Evolutionary conservation across 2,888 invertebrate genomes (phyloP).

Genomic region (Amorpha juglandis): DNA sequence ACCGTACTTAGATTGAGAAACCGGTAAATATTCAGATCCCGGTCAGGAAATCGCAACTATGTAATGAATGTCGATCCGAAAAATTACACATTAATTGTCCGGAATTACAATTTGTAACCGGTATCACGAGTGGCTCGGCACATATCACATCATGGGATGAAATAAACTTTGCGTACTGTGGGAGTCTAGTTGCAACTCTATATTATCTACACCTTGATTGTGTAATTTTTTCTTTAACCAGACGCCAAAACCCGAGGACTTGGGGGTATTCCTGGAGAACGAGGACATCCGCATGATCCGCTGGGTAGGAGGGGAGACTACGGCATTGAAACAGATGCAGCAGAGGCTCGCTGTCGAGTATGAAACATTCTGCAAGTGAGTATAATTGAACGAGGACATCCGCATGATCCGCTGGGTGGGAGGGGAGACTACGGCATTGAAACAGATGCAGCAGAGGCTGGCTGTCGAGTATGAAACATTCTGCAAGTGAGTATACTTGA

Average conservation of each 20-base stretch:
- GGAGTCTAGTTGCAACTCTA: too few relatives aligned
- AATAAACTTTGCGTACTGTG: too few relatives aligned
- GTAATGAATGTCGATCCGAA: too few relatives aligned
- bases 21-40: too few relatives aligned
- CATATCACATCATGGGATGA: too few relatives aligned
- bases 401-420: slow-evolving; percentile 86
- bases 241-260: slow-evolving; percentile 84
- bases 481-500: slow-evolving; percentile 16
- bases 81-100: too few relatives aligned
- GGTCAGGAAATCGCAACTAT: too few relatives aligned
- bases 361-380: slow-evolving; percentile 74
- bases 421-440: slow-evolving; percentile 80
- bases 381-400: slow-evolving; percentile 51
- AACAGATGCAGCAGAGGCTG: slow-evolving; percentile 72
- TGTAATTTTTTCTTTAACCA: slow-evolving; percentile 36
- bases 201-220: neutral
- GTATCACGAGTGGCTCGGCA: too few relatives aligned
- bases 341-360: slow-evolving; percentile 84
- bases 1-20: too few relatives aligned
- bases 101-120: too few relatives aligned
- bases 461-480: too few relatives aligned
- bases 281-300: slow-evolving; percentile 79
- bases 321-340: slow-evolving; percentile 84
- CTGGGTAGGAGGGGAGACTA: slow-evolving; percentile 88
- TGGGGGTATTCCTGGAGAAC: slow-evolving; percentile 81